Evolutionary conservation across 2,113 vertebrate genomes (phyloP), one percentile per base, ranked within the genome.

Genomic region (Puntigrus tetrazona): DNA sequence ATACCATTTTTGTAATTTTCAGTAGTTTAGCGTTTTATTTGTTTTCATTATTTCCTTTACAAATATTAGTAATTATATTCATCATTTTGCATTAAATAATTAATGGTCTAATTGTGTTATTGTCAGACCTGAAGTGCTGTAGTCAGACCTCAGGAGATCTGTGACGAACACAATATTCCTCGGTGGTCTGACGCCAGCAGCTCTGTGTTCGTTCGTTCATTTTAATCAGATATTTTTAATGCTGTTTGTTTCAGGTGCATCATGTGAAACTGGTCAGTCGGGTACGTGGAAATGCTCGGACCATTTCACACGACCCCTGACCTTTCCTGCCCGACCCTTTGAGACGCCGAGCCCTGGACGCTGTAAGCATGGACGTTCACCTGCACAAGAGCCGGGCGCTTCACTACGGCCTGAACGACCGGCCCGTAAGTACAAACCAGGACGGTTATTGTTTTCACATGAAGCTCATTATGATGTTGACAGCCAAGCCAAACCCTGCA

Each of bases 321-420:
- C 70, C 29, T 41, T 25, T 57, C 47, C 59, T 43, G 82, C 73
- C 74, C 79, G 82, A 90, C 82, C 87, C 90, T 78, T 84, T 81
- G 69, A 82, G 80, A 78, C 45, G 27, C 69, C 79, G 87, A 88
- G 90, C 87, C 83, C 89, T 78, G 87, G 87, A 92, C 74, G 84
- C 82, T 10, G 38, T 81, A 81, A 84, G 31, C 84, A 94, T 94
- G 94, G 92, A 94, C 38, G 47, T 90, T 67, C 89, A 20, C 34
- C 55, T 91, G 69, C 88, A 90, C n/a, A 86, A 88, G 67, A 91
- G 88, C 83, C 88, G 90, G 59, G 84, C 83, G 16, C 88, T 84
- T 79, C 88, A 87, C 29, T 89, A 91, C 83, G 27, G 83, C 7
- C 69, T 92, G 84, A 93, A 94, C 29, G 88, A 92, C 22, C 88